A percentile compares a stretch with the other conserved stretches of the same genome.
Evolutionary conservation across 2,113 vertebrate species (phyloP).

Genomic region (Osmerus mordax): DNA sequence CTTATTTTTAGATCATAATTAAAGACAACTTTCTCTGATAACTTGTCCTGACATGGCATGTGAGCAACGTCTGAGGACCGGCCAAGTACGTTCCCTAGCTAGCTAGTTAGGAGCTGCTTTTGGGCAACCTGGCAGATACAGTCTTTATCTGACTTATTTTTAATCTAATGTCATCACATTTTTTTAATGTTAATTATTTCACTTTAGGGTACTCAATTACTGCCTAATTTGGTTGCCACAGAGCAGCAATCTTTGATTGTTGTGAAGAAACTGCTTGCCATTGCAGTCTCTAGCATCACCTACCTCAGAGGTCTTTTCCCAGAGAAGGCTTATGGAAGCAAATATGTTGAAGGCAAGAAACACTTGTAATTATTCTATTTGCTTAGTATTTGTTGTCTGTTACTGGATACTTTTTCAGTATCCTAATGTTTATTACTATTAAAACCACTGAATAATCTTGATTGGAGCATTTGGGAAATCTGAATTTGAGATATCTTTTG

Average conservation of each 20-base stretch:
- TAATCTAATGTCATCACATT: neutral
- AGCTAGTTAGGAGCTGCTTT: neutral
- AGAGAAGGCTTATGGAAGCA: conserved; percentile 87
- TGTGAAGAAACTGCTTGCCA: conserved; percentile 90
- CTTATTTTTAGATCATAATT: too few species aligned
- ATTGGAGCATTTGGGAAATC: too few species aligned
- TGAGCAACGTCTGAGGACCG: conserved; percentile 47
- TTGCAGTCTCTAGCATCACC: conserved; percentile 90
- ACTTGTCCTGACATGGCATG: conserved; percentile 55
- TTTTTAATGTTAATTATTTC: conserved; percentile 1
- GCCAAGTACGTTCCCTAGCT: conserved; percentile 49
- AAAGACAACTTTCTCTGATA: neutral
- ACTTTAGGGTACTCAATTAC: conserved; percentile 71
- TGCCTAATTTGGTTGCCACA: conserved; percentile 78
- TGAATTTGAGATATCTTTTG: neutral
- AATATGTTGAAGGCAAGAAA: conserved; percentile 87
- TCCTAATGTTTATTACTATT: too few species aligned
- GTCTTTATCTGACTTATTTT: neutral
- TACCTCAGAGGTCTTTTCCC: conserved; percentile 95
- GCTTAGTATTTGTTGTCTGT: neutral
- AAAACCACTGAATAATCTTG: too few species aligned
- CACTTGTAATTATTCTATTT: neutral
- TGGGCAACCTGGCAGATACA: neutral
- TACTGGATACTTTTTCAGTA: too few species aligned
- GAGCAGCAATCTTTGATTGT: conserved; percentile 87